Percentiles rank a stretch among this genome's conserved stretches.
These are phyloP conservation scores for Axea sp. DNA, from an alignment of 2,888 invertebrate species.

Conservation along the genomic window DNA sequence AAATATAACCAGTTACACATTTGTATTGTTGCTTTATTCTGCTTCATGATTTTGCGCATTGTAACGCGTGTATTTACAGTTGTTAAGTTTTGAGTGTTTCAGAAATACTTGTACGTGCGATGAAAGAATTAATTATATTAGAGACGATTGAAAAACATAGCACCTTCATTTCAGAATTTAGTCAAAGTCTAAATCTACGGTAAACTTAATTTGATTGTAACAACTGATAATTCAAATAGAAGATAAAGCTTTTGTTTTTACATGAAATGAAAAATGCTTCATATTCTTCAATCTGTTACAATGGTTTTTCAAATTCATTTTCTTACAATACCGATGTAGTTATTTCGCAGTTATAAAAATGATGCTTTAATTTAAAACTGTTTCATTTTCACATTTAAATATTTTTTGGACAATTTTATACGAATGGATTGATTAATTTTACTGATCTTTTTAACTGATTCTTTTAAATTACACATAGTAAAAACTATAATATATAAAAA, in stretches of 20 bases:
- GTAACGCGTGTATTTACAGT: conserved; percentile 65
- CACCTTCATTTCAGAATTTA: conserved; percentile 19
- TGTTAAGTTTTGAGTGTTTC: conserved; percentile 62
- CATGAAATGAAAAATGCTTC: conserved; percentile 13
- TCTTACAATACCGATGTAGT: conserved; percentile 7
- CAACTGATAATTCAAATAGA: too few species aligned
- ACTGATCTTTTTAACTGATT: not conserved
- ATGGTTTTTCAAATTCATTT: conserved; percentile 7
- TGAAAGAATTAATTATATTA: conserved; percentile 56
- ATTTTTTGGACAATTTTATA: not conserved
- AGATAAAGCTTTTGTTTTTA: too few species aligned
- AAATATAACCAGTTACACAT: conserved; percentile 63
- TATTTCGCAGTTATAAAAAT: not conserved
- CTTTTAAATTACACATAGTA: conserved; percentile 1
- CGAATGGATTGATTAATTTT: conserved; percentile 2
- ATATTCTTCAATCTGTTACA: conserved; percentile 29
- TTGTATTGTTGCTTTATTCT: conserved; percentile 74
- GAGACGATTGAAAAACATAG: conserved; percentile 31
- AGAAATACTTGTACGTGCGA: conserved; percentile 61
- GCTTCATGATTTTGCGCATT: conserved; percentile 56
- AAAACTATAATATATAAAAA: too few species aligned
- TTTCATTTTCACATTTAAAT: conserved; percentile 9
- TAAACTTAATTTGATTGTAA: too few species aligned
- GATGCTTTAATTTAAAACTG: not conserved
- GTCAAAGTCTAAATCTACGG: not conserved